Percentiles rank a stretch among this genome's conserved stretches.
Evolutionary conservation across 2,113 vertebrate genomes (phyloP).

Genomic region (Ivindomyrus marchei): DNA sequence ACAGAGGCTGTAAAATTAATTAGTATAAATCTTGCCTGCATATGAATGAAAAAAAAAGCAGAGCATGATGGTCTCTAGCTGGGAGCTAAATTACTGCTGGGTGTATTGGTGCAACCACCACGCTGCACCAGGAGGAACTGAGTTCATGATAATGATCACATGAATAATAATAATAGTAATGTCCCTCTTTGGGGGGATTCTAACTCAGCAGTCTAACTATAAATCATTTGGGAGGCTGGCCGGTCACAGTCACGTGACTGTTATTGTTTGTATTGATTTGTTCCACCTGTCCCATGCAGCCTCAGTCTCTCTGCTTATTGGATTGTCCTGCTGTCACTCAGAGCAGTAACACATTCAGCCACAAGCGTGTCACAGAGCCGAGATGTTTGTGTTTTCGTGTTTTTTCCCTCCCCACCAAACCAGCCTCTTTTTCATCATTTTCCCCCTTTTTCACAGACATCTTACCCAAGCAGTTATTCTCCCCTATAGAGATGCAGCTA

Average conservation of each 20-base stretch:
- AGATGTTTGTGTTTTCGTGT: neutral
- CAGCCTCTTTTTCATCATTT: neutral
- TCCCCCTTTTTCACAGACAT: neutral
- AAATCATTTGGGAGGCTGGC: neutral
- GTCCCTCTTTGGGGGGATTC: neutral
- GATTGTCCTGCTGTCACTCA: neutral
- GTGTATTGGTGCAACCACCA: neutral
- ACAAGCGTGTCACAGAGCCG: neutral
- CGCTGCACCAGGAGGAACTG: neutral
- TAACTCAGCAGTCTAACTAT: neutral
- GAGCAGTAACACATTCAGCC: neutral
- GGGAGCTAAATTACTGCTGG: neutral
- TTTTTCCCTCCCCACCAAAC: neutral
- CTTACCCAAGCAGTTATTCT: neutral
- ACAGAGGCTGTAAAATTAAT: neutral
- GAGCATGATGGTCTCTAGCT: neutral
- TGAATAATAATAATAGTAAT: neutral
- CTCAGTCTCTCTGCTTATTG: neutral
- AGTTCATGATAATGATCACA: neutral
- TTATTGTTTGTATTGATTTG: neutral
- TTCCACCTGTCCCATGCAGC: neutral
- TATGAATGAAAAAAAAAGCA: neutral
- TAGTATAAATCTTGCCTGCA: neutral
- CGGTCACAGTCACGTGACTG: neutral
- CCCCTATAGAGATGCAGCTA: neutral